Evolutionary conservation across 2,797 vertebrate genomes (phyloP).

Genomic region (Gouania willdenowi): DNA sequence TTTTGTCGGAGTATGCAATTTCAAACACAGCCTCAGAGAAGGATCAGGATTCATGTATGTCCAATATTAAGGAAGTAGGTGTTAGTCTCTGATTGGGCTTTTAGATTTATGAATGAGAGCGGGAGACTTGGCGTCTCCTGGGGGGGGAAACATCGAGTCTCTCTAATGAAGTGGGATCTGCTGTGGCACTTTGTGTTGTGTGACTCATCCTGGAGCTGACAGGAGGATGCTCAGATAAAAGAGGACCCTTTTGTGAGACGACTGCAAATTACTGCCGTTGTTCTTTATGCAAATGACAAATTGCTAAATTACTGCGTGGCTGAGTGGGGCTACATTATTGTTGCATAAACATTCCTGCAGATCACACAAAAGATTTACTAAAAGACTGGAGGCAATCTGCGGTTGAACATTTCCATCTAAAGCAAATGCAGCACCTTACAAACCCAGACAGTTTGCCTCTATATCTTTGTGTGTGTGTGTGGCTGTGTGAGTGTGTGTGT

Average conservation of each 20-base stretch:
- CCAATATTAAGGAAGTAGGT: conserved; percentile 37
- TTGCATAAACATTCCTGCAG: conserved; percentile 10
- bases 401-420: conserved; percentile 2
- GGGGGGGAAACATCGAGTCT: conserved; percentile 52
- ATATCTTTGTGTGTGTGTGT: background rate
- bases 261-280: conserved; percentile 35
- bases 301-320: conserved; percentile 22
- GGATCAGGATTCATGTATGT: conserved; percentile 27
- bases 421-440: background rate
- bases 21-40: too few relatives aligned
- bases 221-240: conserved; percentile 44
- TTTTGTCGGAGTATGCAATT: too few relatives aligned
- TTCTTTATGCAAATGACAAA: conserved; percentile 37
- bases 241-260: conserved; percentile 27
- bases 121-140: conserved; percentile 38
- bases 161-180: conserved; percentile 59
- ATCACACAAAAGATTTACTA: conserved; percentile 14
- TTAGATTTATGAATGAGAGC: conserved; percentile 67
- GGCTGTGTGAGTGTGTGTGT: background rate
- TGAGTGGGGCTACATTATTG: conserved; percentile 28
- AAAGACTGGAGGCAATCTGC: conserved; percentile 10
- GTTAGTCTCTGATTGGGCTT: conserved; percentile 31
- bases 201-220: conserved; percentile 62
- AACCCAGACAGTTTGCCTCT: background rate
- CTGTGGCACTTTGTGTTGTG: conserved; percentile 51